phyloP scores from a whole-genome alignment of 2,888 invertebrate species.

The Nomada fabriciana region DNA sequence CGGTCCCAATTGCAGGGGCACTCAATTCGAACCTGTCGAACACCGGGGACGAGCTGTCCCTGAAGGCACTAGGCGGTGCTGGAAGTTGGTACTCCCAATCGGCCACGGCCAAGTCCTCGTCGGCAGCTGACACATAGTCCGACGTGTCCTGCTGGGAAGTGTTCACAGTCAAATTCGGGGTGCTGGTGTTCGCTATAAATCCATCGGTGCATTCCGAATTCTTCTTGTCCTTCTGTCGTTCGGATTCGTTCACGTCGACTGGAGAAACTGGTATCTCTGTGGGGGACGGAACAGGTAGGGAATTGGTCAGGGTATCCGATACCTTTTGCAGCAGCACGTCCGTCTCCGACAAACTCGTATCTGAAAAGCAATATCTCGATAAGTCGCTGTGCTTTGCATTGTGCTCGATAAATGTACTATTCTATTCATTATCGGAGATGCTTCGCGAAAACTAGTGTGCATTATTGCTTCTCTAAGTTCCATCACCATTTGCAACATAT shows the following conservation, averaged over 20 bases:
- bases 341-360: slow-evolving; percentile 69
- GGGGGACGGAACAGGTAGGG: slow-evolving; percentile 58
- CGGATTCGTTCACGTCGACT: not conserved
- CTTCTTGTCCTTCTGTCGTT: not conserved
- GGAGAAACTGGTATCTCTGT: not conserved
- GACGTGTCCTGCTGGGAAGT: slow-evolving; percentile 80
- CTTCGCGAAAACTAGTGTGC: not conserved
- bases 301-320: slow-evolving; percentile 80
- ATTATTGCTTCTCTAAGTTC: not conserved
- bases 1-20: slow-evolving; percentile 34
- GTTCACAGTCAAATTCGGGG: slow-evolving; percentile 51
- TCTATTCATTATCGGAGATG: not conserved
- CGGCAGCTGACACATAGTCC: slow-evolving; percentile 80
- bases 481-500: not conserved
- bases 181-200: slow-evolving; percentile 29
- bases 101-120: slow-evolving; percentile 73
- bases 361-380: slow-evolving; percentile 17
- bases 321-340: slow-evolving; percentile 81
- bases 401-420: not conserved
- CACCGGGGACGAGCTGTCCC: slow-evolving; percentile 81
- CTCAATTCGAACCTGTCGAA: slow-evolving; percentile 67
- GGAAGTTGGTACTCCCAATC: slow-evolving; percentile 87
- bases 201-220: slow-evolving; percentile 2
- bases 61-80: slow-evolving; percentile 87
- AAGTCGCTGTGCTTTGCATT: too few species aligned